Evolutionary conservation across 2,797 vertebrate species (phyloP), one percentile per base, ranked within the genome.

Genomic region (Nothura maculosa): DNA sequence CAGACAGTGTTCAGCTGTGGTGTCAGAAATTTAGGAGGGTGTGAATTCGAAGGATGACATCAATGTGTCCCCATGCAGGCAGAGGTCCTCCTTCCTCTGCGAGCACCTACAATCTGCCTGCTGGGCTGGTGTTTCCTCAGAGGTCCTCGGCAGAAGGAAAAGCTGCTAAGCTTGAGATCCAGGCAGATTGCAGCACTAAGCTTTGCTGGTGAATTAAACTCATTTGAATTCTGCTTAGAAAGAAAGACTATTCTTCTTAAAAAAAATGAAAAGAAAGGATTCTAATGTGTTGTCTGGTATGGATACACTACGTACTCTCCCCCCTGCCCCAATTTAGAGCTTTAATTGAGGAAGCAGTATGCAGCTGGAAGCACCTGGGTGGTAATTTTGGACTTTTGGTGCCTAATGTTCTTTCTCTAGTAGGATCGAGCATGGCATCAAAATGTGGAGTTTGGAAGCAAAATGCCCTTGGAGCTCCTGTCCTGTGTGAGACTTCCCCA

Each of bases 1-100:
- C 80, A 91, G 80, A 87, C 88, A 95, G 50, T 60, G 77, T 92
- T 96, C 67, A 83, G 67, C 60, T 88, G 88, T 84, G 38, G 86
- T 91, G 70, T 94, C 85, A 89, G 90, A 89, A 93, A 85, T 92
- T 64, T 89, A 62, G 85, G 54, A n/a, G 18, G 54, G 54, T n/a
- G 54, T n/a, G 54, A 54, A 18, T 30, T 30, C 5, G 10, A 25
- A 25, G 47, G 28, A 70, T 88, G 77, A 77, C 95, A 96, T 94
- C 88, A 94, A 81, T 93, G 84, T 78, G 67, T 87, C 52, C 48
- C 36, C 34, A 77, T 90, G 72, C 90, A 5, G 3, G 78, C 92
- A 93, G 89, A 94, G 93, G 81, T 92, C 89, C 81, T 80, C 34
- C 20, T 89, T 85, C 30, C 20, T 90, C 58, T 43, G 14, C 64